Evolutionary conservation across 2,888 invertebrate species (phyloP).

Genomic region (Lasioglossum malachurum): DNA sequence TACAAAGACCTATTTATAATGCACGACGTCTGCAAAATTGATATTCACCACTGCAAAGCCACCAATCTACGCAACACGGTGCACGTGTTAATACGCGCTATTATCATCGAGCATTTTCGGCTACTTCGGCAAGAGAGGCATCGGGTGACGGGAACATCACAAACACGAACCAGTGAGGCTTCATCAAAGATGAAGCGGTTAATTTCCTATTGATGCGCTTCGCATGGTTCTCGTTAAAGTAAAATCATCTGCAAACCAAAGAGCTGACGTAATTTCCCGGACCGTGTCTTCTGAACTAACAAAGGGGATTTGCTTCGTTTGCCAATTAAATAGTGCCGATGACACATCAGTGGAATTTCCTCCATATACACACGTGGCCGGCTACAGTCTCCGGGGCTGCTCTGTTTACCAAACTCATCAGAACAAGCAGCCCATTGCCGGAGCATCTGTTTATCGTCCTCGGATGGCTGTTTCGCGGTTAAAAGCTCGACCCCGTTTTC

Average conservation of each 20-base stretch:
- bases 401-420: slow-evolving; percentile 11
- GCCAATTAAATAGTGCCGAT: not conserved
- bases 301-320: slow-evolving; percentile 10
- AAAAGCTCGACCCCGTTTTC: slow-evolving; percentile 17
- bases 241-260: not conserved
- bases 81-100: not conserved
- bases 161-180: not conserved
- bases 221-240: not conserved
- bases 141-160: not conserved
- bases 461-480: slow-evolving; percentile 18
- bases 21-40: not conserved
- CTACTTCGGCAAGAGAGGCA: not conserved
- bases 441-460: slow-evolving; percentile 20
- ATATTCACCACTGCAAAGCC: not conserved
- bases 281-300: not conserved
- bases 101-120: not conserved
- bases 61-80: not conserved
- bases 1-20: not conserved
- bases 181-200: slow-evolving; percentile 5
- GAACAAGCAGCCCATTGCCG: not conserved
- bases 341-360: slow-evolving; percentile 1
- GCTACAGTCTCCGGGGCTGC: not conserved
- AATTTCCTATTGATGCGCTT: not conserved
- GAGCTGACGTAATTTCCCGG: not conserved
- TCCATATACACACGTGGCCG: not conserved